Conservation (phyloP, 2,797 vertebrate genomes). For the Borostomias antarcticus region DNA sequence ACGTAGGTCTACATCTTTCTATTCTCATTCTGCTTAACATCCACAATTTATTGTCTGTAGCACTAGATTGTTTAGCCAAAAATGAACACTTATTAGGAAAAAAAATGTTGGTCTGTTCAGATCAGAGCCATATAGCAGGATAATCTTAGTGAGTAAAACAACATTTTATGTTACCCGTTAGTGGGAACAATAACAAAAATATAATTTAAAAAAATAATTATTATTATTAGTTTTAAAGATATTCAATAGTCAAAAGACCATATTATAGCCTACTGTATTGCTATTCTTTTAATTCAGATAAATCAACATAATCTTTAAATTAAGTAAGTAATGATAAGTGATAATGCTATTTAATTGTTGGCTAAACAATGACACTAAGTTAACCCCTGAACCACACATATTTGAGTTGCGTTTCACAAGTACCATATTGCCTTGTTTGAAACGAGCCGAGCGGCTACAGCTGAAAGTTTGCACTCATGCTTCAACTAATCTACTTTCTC, state of each 20-base stretch:
- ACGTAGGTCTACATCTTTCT: background rate
- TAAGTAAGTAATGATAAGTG: no score
- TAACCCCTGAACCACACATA: slow-evolving; percentile 13
- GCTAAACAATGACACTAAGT: slow-evolving; percentile 18
- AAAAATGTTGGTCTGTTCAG: background rate
- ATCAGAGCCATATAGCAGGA: no score
- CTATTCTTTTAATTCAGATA: no score
- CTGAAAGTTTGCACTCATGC: slow-evolving; percentile 35
- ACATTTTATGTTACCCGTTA: background rate
- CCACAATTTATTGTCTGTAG: slow-evolving; percentile 7
- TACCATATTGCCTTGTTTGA: slow-evolving; percentile 41
- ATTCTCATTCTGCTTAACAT: background rate
- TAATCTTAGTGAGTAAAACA: background rate
- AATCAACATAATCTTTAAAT: no score
- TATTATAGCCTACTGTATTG: no score
- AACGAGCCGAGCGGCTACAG: slow-evolving; percentile 39
- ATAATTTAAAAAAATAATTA: no score
- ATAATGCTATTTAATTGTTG: background rate
- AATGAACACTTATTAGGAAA: background rate
- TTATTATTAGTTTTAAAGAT: no score
- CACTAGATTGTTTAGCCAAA: background rate
- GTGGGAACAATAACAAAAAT: background rate
- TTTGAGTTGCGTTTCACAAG: slow-evolving; percentile 53
- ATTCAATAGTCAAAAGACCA: no score
- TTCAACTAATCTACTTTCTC: slow-evolving; percentile 61